phyloP scores from a whole-genome alignment of 2,113 vertebrate genomes.

The Pluvialis apricaria region DNA sequence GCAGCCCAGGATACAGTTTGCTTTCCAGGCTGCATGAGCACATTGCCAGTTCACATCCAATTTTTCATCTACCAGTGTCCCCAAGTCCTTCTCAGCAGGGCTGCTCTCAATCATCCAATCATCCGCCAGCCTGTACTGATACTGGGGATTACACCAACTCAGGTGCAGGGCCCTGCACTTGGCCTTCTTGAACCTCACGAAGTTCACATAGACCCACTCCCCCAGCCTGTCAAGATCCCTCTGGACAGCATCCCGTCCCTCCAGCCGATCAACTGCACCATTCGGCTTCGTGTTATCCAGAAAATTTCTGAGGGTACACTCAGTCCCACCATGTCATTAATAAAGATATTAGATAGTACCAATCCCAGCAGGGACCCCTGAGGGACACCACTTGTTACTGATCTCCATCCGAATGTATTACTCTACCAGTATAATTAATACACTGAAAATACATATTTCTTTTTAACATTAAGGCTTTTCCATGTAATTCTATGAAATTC shows the following conservation, averaged over 20 bases:
- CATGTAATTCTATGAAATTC: not conserved
- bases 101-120: not conserved
- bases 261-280: accelerated
- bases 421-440: not conserved
- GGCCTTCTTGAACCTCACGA: not conserved
- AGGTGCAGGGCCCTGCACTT: not conserved
- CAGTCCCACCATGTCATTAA: not conserved
- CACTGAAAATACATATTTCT: not conserved
- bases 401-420: not conserved
- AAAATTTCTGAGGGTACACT: not conserved
- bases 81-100: not conserved
- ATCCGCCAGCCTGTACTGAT: not conserved
- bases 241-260: not conserved
- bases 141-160: not conserved
- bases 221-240: not conserved
- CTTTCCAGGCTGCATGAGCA: not conserved
- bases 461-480: not conserved
- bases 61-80: not conserved
- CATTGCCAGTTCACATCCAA: too few species aligned
- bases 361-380: accelerated
- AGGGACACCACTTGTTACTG: not conserved
- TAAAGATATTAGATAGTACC: not conserved
- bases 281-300: not conserved
- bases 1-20: not conserved
- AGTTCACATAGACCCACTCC: not conserved